Evolutionary conservation across 2,888 invertebrate species (phyloP).

Genomic region (Hanleya hanleyi): DNA sequence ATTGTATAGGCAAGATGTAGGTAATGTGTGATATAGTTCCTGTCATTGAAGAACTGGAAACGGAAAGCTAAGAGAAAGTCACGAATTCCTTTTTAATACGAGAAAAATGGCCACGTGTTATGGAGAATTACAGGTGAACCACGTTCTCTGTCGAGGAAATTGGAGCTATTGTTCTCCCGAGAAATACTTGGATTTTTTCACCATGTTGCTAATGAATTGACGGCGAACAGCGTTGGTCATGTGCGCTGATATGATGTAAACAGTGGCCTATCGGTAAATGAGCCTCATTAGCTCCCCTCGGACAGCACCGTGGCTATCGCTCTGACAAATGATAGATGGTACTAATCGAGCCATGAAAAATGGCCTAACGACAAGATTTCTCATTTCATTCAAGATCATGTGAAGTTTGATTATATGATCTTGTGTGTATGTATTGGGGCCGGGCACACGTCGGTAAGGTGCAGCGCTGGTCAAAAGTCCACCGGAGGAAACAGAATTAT

Average conservation of each 20-base stretch:
- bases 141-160: too few relatives aligned
- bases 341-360: not conserved
- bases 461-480: not conserved
- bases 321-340: conserved; percentile 3
- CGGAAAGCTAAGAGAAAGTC: too few relatives aligned
- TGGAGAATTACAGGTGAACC: too few relatives aligned
- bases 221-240: not conserved
- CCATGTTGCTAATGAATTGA: conserved; percentile 1
- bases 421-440: not conserved
- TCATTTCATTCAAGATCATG: not conserved
- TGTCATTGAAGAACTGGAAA: too few relatives aligned
- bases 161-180: too few relatives aligned
- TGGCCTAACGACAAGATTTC: not conserved
- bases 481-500: not conserved
- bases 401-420: not conserved
- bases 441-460: not conserved
- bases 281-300: not conserved
- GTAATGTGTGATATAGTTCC: too few relatives aligned
- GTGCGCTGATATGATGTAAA: not conserved
- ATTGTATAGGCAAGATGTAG: too few relatives aligned
- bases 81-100: too few relatives aligned
- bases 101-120: too few relatives aligned
- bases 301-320: not conserved
- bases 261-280: not conserved
- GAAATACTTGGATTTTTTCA: too few relatives aligned